Evolutionary conservation across 2,888 invertebrate genomes (phyloP), one percentile per base, ranked within the genome.

Genomic region (Isotomurus palustris): DNA sequence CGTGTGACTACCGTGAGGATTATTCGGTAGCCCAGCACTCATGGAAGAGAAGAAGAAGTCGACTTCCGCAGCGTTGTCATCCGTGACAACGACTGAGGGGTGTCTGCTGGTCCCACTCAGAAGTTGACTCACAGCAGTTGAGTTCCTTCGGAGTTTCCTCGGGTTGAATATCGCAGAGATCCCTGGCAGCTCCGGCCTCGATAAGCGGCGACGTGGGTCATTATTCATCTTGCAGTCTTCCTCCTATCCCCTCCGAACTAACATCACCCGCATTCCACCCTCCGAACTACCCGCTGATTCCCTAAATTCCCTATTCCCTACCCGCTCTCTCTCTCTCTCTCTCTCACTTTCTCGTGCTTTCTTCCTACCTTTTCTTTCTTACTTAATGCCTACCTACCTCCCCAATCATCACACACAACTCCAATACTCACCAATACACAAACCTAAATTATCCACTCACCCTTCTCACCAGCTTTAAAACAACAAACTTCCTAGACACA

Each of bases 141-240:
- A 68, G 52, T 68, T 70, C 58, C 70, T 58, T 52, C 70, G 62
- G 47, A 67, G 62, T 53, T 70, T 79, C 74, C 83, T 83, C 43
- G 87, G 88, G 77, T 88, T 87, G 77, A 88, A 88, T 73, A 88
- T 88, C 68, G 87, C 87, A 68, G 87, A 84, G 77, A 88, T 82
- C 58, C 68, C 68, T 56, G 64, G 56, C 58, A 68, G 49, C 53
- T 68, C 68, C 60, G 67, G 69, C 56, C 67, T 66, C 51, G 70
- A 70, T 58, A 70, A 64, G 50, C 70, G 67, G 45, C 70, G 64
- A 61, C 64, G 64, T 57, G 64, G 66, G 64, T 64, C 66, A 67
- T 67, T 66, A 66, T 66, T 67, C 63, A 63, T 67, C 59, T 53
- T 64, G 55, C 60, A 40, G 10, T n/a, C n/a, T n/a, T n/a, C n/a